phyloP scores from a whole-genome alignment of 1,140 invertebrate species.

The Plutomurus gul region DNA sequence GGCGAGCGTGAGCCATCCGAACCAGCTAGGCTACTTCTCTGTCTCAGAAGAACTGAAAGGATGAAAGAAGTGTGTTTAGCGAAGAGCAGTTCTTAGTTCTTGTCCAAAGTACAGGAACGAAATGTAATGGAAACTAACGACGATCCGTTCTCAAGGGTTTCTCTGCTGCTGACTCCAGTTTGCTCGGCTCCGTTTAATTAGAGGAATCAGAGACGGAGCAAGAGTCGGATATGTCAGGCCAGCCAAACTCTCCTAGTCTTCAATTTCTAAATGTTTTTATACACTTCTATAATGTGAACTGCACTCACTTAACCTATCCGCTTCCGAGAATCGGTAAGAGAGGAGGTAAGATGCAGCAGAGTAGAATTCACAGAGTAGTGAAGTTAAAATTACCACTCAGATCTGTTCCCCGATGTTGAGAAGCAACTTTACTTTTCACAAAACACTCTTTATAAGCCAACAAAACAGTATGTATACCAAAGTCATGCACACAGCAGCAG shows the following conservation, averaged over 20 bases:
- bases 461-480: not conserved
- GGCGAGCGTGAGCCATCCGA: too few species aligned
- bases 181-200: slow-evolving; percentile 3
- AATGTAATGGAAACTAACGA: too few species aligned
- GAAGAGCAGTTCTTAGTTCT: not conserved
- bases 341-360: not conserved
- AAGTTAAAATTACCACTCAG: not conserved
- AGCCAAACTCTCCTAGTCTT: not conserved
- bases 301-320: not conserved
- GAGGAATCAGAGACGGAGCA: not conserved
- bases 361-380: not conserved
- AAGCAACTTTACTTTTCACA: slow-evolving; percentile 5
- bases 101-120: not conserved
- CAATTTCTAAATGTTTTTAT: not conserved
- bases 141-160: slow-evolving; percentile 19
- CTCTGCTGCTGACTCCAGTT: not conserved
- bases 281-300: not conserved
- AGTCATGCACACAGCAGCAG: too few species aligned
- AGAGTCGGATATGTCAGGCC: not conserved
- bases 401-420: slow-evolving; percentile 3
- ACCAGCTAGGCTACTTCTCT: too few species aligned
- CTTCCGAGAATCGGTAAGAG: not conserved
- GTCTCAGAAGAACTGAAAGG: too few species aligned
- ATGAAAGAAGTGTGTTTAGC: too few species aligned
- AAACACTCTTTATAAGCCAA: not conserved